Percentiles rank a stretch among this genome's conserved stretches.
Evolutionary conservation across 1,140 invertebrate species (phyloP).

Genomic region (Drosophila miranda): DNA sequence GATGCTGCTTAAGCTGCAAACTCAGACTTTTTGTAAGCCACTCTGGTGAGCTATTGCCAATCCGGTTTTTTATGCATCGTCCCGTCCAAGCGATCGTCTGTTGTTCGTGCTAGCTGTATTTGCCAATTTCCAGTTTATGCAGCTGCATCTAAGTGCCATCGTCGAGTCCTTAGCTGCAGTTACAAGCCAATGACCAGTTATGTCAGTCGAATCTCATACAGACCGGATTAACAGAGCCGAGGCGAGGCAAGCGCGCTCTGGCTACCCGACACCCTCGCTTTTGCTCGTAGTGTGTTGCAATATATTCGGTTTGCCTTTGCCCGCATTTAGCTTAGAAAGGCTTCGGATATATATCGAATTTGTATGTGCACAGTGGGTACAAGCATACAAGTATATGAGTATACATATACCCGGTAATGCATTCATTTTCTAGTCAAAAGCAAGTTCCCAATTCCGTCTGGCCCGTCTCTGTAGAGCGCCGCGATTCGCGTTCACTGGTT

Average conservation of each 20-base stretch:
- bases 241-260: conserved; percentile 49
- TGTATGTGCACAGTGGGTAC: conserved; percentile 37
- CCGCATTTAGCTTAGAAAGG: conserved; percentile 78
- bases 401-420: conserved; percentile 36
- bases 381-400: background rate
- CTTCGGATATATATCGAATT: conserved; percentile 43
- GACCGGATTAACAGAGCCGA: conserved; percentile 39
- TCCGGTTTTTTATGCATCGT: conserved; percentile 57
- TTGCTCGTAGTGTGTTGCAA: conserved; percentile 74
- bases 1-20: conserved; percentile 63
- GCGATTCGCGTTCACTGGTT: conserved; percentile 41
- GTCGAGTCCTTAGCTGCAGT: conserved; percentile 68
- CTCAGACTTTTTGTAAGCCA: conserved; percentile 62
- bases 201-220: conserved; percentile 66
- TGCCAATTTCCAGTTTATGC: conserved; percentile 76
- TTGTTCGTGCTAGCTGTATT: conserved; percentile 68
- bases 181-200: conserved; percentile 77
- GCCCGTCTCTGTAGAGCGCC: conserved; percentile 14
- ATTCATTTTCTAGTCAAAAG: conserved; percentile 49
- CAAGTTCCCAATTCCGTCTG: conserved; percentile 24
- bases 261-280: conserved; percentile 71
- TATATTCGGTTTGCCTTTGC: conserved; percentile 66
- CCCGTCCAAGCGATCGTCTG: conserved; percentile 45
- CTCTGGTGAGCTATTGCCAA: conserved; percentile 64
- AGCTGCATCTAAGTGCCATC: conserved; percentile 66